phyloP scores from a whole-genome alignment of 2,113 vertebrate species.

The Ascaphus truei region DNA sequence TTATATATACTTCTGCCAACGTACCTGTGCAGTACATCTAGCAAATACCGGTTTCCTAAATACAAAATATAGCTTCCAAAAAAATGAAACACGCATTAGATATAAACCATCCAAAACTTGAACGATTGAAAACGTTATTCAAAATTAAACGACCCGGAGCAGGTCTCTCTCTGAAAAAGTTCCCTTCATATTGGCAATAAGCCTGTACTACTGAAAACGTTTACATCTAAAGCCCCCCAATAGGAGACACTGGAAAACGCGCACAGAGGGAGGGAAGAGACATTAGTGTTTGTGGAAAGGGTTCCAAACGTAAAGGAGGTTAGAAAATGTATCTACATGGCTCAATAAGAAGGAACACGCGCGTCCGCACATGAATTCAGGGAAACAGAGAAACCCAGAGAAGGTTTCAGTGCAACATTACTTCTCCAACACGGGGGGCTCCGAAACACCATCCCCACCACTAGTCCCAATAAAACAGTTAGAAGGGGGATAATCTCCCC shows the following conservation, averaged over 20 bases:
- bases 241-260: conserved; percentile 60
- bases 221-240: conserved; percentile 67
- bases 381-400: not conserved
- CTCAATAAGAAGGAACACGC: conserved; percentile 17
- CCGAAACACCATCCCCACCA: not conserved
- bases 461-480: too few species aligned
- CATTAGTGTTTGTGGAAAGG: too few species aligned
- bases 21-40: conserved; percentile 82
- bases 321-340: conserved; percentile 26
- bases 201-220: conserved; percentile 78
- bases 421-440: not conserved
- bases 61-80: conserved; percentile 84
- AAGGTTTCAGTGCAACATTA: conserved; percentile 25
- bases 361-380: not conserved
- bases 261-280: conserved; percentile 25
- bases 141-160: conserved; percentile 74
- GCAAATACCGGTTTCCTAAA: conserved; percentile 78
- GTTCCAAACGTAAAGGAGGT: too few species aligned
- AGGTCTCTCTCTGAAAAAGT: conserved; percentile 76
- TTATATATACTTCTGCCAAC: conserved; percentile 69
- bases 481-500: too few species aligned
- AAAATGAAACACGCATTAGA: conserved; percentile 82
- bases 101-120: conserved; percentile 82
- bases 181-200: conserved; percentile 80
- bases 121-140: conserved; percentile 79